A percentile compares a stretch with the other conserved stretches of the same genome.
Conservation (phyloP, 2,888 invertebrate genomes). For the Caenorhabditis imperialis region DNA sequence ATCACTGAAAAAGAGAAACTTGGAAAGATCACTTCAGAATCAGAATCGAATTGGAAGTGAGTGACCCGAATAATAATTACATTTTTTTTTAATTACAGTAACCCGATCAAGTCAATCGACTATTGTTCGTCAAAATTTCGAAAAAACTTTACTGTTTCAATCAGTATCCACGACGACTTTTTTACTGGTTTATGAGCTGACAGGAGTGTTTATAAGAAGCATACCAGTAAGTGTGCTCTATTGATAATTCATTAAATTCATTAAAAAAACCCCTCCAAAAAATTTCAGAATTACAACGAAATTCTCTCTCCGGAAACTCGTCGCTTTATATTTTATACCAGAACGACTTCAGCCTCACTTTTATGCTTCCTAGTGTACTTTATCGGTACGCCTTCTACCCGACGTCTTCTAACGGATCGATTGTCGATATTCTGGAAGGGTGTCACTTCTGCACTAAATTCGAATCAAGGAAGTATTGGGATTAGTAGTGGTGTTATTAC, state of each 20-base stretch:
- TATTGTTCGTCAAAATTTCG: constrained; percentile 24
- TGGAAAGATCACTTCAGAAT: too few relatives aligned
- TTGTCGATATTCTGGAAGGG: too few relatives aligned
- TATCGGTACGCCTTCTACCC: constrained; percentile 24
- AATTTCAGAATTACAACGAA: constrained; percentile 1
- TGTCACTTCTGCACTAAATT: too few relatives aligned
- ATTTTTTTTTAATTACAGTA: too few relatives aligned
- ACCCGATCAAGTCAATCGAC: neutral
- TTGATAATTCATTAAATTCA: neutral
- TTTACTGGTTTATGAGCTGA: constrained; percentile 27
- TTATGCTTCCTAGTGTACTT: constrained; percentile 29
- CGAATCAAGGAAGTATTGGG: too few relatives aligned
- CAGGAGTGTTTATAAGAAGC: constrained; percentile 13
- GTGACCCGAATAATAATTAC: too few relatives aligned
- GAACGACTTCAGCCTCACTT: constrained; percentile 25
- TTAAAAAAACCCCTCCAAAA: neutral
- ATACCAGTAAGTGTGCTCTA: neutral
- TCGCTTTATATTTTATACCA: constrained; percentile 24
- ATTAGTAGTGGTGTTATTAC: too few relatives aligned
- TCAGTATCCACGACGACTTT: constrained; percentile 37
- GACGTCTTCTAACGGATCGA: constrained; percentile 22
- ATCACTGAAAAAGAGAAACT: neutral
- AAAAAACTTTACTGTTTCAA: constrained; percentile 25
- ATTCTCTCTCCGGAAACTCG: constrained; percentile 4
- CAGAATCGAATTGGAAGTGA: neutral